These are phyloP conservation scores for Sicus ferrugineus DNA, from an alignment of 2,888 invertebrate genomes.

Conservation along the genomic window DNA sequence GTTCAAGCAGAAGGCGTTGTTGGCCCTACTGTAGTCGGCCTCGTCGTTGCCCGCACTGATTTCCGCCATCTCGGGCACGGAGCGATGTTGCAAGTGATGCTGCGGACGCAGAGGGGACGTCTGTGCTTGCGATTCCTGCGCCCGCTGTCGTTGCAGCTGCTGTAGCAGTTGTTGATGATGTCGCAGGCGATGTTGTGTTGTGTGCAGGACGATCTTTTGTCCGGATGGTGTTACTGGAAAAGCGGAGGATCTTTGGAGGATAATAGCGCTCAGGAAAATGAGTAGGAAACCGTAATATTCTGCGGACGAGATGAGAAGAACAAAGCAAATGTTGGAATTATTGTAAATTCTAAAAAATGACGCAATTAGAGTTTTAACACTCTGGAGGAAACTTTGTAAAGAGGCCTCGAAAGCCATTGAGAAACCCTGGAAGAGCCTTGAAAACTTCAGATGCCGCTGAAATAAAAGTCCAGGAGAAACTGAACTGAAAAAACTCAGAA, in stretches of 20 bases:
- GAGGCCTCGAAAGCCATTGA: not conserved
- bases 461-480: not conserved
- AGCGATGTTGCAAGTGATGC: conserved; percentile 52
- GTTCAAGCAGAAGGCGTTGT: conserved; percentile 16
- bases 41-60: conserved; percentile 15
- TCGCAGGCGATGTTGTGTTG: conserved; percentile 40
- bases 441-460: not conserved
- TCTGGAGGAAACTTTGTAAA: not conserved
- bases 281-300: conserved; percentile 42
- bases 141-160: conserved; percentile 34
- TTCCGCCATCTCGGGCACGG: conserved; percentile 39
- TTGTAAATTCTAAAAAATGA: not conserved
- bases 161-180: conserved; percentile 42
- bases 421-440: not conserved
- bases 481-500: no score
- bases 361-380: not conserved
- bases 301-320: conserved; percentile 30
- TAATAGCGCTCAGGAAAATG: conserved; percentile 43
- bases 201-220: conserved; percentile 41
- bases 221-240: conserved; percentile 39
- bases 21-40: conserved; percentile 33
- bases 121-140: conserved; percentile 20
- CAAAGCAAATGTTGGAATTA: not conserved
- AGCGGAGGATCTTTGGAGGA: conserved; percentile 37
- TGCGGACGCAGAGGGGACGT: conserved; percentile 36